phyloP scores from a whole-genome alignment of 2,113 vertebrate species.

The Aegotheles bennettii region DNA sequence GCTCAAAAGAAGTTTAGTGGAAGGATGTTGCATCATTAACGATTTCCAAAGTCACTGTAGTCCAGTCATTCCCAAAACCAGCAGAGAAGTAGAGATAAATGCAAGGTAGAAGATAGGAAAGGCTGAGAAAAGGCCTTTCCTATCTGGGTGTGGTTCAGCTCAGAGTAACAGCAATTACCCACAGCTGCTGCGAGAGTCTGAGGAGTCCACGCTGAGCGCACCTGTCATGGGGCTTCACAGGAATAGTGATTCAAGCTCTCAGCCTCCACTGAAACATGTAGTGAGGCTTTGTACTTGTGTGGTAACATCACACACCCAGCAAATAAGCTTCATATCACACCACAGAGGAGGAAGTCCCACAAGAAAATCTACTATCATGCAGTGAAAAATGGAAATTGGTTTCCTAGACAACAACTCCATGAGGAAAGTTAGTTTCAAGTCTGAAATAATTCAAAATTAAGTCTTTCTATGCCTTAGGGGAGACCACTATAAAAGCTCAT shows the following conservation, averaged over 20 bases:
- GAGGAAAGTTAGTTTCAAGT: neutral
- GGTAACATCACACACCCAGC: neutral
- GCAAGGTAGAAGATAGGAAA: neutral
- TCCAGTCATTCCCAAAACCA: neutral
- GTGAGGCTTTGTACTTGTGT: neutral
- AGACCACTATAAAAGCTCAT: neutral
- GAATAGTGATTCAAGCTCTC: neutral
- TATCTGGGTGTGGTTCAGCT: neutral
- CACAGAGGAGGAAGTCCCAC: neutral
- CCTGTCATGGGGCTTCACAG: neutral
- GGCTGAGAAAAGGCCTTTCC: neutral
- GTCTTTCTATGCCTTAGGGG: neutral
- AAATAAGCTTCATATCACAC: neutral
- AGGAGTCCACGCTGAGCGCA: neutral
- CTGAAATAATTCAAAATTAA: neutral
- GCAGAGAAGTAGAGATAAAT: neutral
- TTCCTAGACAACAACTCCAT: neutral
- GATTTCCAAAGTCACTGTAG: neutral
- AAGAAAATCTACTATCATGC: neutral
- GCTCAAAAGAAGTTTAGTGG: neutral
- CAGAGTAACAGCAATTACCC: rapidly evolving
- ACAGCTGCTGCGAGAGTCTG: rapidly evolving
- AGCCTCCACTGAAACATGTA: neutral
- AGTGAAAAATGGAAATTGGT: neutral
- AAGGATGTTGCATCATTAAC: neutral